Conservation (phyloP, 2,888 invertebrate species). For the Epiblema foenella region DNA sequence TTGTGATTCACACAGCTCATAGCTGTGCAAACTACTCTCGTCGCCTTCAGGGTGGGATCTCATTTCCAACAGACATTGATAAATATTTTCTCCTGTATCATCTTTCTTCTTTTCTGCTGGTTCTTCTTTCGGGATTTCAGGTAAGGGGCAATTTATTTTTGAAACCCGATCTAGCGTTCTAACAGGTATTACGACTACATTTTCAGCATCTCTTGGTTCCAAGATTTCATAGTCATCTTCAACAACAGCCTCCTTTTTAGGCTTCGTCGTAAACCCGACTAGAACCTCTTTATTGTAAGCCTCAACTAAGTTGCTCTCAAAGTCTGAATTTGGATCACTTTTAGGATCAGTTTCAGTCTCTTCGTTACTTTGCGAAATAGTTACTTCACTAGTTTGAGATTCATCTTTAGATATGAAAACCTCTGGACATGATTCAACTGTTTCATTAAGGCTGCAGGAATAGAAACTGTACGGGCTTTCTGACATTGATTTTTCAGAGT, state of each 20-base stretch:
- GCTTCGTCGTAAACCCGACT: slow-evolving; percentile 67
- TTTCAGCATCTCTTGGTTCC: slow-evolving; percentile 69
- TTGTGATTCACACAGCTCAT: slow-evolving; percentile 78
- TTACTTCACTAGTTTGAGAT: slow-evolving; percentile 57
- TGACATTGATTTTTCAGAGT: slow-evolving; percentile 66
- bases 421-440: slow-evolving; percentile 56
- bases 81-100: slow-evolving; percentile 68
- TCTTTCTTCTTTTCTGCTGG: slow-evolving; percentile 49
- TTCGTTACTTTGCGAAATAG: slow-evolving; percentile 60
- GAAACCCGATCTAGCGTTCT: slow-evolving; percentile 66
- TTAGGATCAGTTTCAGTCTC: slow-evolving; percentile 49
- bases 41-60: slow-evolving; percentile 80
- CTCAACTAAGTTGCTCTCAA: slow-evolving; percentile 77
- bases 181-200: slow-evolving; percentile 69
- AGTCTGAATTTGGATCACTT: slow-evolving; percentile 66
- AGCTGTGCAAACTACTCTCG: slow-evolving; percentile 81
- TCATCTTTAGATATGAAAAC: slow-evolving; percentile 58
- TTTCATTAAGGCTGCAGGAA: slow-evolving; percentile 63
- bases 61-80: slow-evolving; percentile 78
- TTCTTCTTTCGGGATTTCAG: slow-evolving; percentile 75
- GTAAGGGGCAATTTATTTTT: slow-evolving; percentile 80
- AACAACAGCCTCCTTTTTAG: slow-evolving; percentile 57
- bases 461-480: slow-evolving; percentile 72
- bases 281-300: slow-evolving; percentile 77
- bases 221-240: slow-evolving; percentile 81